These are phyloP conservation scores for Garra rufa DNA, from an alignment of 2,113 vertebrate genomes.

Conservation along the genomic window DNA sequence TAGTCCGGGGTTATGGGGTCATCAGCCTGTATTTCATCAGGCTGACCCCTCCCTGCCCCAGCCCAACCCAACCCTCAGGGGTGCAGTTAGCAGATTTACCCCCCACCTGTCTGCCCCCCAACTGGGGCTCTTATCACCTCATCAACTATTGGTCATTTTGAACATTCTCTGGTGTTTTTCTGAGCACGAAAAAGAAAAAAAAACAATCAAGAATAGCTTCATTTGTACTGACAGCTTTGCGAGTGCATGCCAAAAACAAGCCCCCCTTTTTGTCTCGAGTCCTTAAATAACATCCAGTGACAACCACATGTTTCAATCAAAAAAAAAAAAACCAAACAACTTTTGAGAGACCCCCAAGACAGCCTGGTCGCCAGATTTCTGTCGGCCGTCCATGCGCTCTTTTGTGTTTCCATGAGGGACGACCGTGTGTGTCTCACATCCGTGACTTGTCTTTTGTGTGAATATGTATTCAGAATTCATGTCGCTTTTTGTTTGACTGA, in stretches of 20 bases:
- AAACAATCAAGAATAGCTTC: slow-evolving; percentile 75
- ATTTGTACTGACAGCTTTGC: slow-evolving; percentile 82
- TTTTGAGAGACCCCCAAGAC: slow-evolving; percentile 2
- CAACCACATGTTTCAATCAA: slow-evolving; percentile 80
- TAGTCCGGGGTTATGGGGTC: slow-evolving; percentile 20
- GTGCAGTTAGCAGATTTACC: slow-evolving; percentile 50
- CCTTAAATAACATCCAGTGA: slow-evolving; percentile 84
- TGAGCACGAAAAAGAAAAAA: slow-evolving; percentile 8
- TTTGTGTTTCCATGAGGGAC: slow-evolving; percentile 39
- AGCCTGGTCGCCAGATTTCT: background rate
- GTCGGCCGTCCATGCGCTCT: slow-evolving; percentile 1
- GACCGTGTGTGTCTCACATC: slow-evolving; percentile 39
- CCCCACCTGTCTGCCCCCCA: slow-evolving; percentile 45
- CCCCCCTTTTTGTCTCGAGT: slow-evolving; percentile 77
- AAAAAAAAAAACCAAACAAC: slow-evolving; percentile 31
- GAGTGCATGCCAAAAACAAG: slow-evolving; percentile 81
- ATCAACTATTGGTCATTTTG: slow-evolving; percentile 20
- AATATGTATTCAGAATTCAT: slow-evolving; percentile 46
- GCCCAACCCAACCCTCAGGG: slow-evolving; percentile 39
- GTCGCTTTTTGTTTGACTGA: slow-evolving; percentile 48
- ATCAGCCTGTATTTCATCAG: slow-evolving; percentile 31
- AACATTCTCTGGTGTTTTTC: slow-evolving; percentile 35
- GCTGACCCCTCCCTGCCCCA: slow-evolving; percentile 1
- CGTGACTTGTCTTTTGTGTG: slow-evolving; percentile 40
- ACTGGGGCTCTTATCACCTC: slow-evolving; percentile 36